Evolutionary conservation across 2,113 vertebrate genomes (phyloP).

Genomic region (Mormyrus lacerda): DNA sequence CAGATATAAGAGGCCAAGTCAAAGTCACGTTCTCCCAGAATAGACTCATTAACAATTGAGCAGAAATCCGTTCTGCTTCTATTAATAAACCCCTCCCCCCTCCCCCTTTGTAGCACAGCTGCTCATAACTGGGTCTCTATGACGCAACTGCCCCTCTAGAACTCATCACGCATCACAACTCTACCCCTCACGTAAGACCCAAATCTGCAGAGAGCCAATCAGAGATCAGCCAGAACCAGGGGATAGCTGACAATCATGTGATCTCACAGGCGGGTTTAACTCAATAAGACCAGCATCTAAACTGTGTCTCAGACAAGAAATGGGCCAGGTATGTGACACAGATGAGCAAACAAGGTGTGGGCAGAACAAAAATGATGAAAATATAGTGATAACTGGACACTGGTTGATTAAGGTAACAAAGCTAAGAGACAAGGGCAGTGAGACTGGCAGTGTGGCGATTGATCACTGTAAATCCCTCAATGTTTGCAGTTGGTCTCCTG

Average conservation of each 20-base stretch:
- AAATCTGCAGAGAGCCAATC: not conserved
- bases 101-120: not conserved
- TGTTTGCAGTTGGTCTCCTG: not conserved
- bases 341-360: not conserved
- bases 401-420: not conserved
- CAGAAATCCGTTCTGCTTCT: slow-evolving; percentile 16
- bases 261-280: not conserved
- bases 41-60: slow-evolving; percentile 14
- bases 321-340: not conserved
- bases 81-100: slow-evolving; percentile 16
- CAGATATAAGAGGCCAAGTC: slow-evolving; percentile 22
- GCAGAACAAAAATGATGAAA: not conserved
- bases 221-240: not conserved
- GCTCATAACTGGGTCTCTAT: not conserved
- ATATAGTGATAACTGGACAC: not conserved
- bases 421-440: not conserved
- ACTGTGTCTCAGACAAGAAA: not conserved
- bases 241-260: not conserved
- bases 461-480: not conserved
- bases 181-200: not conserved
- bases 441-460: not conserved
- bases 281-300: not conserved
- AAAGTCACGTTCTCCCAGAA: slow-evolving; percentile 21
- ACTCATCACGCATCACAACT: not conserved
- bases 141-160: not conserved